These are phyloP conservation scores for Azemiops feae DNA, from an alignment of 2,113 vertebrate genomes.

Conservation along the genomic window DNA sequence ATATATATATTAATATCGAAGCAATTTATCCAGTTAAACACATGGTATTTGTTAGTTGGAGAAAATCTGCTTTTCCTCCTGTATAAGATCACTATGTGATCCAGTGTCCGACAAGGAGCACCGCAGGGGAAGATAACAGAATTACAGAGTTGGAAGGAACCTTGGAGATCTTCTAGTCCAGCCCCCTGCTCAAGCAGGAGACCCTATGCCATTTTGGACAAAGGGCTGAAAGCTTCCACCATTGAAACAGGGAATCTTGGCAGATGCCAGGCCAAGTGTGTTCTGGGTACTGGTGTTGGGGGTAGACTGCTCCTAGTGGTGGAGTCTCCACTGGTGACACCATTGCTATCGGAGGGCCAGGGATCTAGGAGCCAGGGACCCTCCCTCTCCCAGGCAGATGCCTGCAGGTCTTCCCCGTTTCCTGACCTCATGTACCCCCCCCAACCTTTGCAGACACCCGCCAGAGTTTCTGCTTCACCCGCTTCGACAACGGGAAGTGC, in stretches of 20 bases:
- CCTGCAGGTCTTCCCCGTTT: background rate
- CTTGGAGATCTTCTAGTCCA: no score
- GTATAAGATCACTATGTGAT: no score
- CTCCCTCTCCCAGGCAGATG: background rate
- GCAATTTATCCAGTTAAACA: no score
- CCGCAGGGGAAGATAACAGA: no score
- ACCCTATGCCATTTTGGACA: no score
- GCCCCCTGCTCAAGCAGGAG: no score
- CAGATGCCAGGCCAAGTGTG: background rate
- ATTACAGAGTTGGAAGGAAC: no score
- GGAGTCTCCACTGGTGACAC: background rate
- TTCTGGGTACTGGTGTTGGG: background rate
- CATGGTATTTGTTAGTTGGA: no score
- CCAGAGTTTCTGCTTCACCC: conserved; percentile 93
- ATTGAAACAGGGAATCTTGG: background rate
- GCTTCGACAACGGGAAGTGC: conserved; percentile 87
- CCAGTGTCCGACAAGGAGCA: no score
- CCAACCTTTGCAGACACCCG: conserved; percentile 78
- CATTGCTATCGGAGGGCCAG: background rate
- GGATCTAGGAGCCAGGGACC: background rate
- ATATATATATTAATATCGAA: no score
- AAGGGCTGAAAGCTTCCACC: no score
- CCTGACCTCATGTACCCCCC: background rate
- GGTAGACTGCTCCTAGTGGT: background rate
- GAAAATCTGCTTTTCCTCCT: no score